These are phyloP conservation scores for Dinomys branickii DNA, from an alignment of 2,113 vertebrate genomes.

Conservation along the genomic window DNA sequence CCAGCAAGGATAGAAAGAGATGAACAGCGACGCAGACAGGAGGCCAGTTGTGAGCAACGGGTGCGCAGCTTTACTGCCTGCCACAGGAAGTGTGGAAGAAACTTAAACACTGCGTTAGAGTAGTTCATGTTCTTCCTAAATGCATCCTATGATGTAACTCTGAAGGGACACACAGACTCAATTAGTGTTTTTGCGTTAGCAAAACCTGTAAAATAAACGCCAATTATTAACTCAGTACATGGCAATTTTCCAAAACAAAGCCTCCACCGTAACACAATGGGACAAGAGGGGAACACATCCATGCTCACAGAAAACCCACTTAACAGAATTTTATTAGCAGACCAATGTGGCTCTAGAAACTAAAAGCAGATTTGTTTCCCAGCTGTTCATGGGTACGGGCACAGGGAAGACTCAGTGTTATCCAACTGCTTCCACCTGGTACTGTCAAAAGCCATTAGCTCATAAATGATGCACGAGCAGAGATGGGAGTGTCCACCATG, in stretches of 20 bases:
- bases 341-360: background rate
- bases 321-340: constrained; percentile 56
- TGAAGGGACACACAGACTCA: background rate
- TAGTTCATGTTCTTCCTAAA: background rate
- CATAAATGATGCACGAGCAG: background rate
- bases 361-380: constrained; percentile 64
- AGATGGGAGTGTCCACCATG: background rate
- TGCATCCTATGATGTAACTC: background rate
- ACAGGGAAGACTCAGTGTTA: background rate
- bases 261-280: background rate
- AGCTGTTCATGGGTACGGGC: constrained; percentile 61
- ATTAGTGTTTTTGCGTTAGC: background rate
- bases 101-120: background rate
- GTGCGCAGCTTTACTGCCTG: background rate
- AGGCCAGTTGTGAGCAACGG: background rate
- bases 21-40: background rate
- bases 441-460: constrained; percentile 67
- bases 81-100: background rate
- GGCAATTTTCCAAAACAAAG: background rate
- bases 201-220: background rate
- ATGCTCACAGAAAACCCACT: background rate
- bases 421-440: constrained; percentile 53
- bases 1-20: background rate
- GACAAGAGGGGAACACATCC: constrained; percentile 27
- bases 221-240: background rate